Evolutionary conservation across 2,113 vertebrate genomes (phyloP).

Genomic region (Phalacrocorax pelagicus): DNA sequence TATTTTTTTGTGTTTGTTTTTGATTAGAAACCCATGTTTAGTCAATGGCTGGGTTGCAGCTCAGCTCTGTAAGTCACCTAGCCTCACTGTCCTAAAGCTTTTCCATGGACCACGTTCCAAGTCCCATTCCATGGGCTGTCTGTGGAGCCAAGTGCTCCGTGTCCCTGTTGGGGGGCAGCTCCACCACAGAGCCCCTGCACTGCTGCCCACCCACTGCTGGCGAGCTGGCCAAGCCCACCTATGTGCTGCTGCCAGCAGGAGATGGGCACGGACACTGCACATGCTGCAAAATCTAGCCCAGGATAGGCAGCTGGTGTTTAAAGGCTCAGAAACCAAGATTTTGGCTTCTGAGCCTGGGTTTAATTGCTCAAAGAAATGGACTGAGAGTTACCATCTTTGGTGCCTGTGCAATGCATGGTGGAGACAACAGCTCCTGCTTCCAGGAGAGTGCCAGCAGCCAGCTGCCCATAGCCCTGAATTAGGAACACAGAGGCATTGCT

Average conservation of each 20-base stretch:
- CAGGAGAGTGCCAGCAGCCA: not conserved
- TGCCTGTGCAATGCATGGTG: not conserved
- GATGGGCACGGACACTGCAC: not conserved
- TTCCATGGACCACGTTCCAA: not conserved
- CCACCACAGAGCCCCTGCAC: too few species aligned
- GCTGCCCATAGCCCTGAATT: not conserved
- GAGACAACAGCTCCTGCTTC: too few species aligned
- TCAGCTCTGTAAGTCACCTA: not conserved
- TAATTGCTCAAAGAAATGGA: not conserved
- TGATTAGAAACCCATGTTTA: not conserved
- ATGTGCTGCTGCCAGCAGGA: accelerated
- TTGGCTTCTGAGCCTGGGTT: not conserved
- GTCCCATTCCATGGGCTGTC: not conserved
- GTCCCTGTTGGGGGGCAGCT: not conserved
- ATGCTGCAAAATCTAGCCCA: not conserved
- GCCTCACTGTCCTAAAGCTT: not conserved
- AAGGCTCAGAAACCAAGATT: not conserved
- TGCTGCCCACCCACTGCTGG: not conserved
- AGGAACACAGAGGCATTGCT: not conserved
- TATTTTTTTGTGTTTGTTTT: not conserved
- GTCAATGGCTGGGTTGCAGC: not conserved
- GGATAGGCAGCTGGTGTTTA: not conserved
- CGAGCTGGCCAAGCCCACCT: not conserved
- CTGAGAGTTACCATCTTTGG: not conserved
- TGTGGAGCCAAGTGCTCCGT: not conserved